Evolutionary conservation across 2,797 vertebrate genomes (phyloP).

Genomic region (Centropyge bicolor): DNA sequence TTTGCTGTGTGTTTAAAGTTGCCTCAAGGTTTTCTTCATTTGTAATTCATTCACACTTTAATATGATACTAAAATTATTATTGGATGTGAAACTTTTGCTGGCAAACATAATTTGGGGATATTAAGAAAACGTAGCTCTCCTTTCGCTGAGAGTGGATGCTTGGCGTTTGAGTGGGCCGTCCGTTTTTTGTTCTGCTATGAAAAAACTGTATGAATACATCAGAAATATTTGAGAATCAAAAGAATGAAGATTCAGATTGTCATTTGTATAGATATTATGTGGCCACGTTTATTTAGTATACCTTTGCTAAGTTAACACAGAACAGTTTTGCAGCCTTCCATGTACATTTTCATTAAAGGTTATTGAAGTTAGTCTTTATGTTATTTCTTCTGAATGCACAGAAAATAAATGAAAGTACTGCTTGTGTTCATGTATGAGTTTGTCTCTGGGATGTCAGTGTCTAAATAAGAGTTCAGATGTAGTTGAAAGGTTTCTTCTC

Average conservation of each 20-base stretch:
- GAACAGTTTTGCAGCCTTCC: not conserved
- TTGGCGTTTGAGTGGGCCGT: not conserved
- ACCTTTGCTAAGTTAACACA: not conserved
- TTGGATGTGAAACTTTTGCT: not conserved
- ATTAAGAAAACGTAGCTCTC: not conserved
- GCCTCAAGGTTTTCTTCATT: slow-evolving; percentile 1
- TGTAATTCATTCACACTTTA: not conserved
- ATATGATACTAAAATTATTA: not conserved
- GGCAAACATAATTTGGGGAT: not conserved
- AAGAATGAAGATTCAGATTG: no score
- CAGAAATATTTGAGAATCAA: not conserved
- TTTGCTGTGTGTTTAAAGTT: not conserved
- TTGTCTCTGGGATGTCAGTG: not conserved
- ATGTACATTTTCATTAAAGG: not conserved
- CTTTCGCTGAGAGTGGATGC: not conserved
- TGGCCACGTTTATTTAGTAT: not conserved
- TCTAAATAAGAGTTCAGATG: not conserved
- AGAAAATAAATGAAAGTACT: not conserved
- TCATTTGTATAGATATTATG: no score
- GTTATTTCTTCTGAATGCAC: not conserved
- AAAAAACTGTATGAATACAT: not conserved
- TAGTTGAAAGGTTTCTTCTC: not conserved
- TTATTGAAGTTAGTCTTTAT: not conserved
- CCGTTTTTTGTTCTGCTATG: not conserved
- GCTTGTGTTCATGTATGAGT: not conserved